A percentile compares a stretch with the other conserved stretches of the same genome.
Conservation (phyloP, 2,113 vertebrate genomes). For the Craseonycteris thonglongyai region DNA sequence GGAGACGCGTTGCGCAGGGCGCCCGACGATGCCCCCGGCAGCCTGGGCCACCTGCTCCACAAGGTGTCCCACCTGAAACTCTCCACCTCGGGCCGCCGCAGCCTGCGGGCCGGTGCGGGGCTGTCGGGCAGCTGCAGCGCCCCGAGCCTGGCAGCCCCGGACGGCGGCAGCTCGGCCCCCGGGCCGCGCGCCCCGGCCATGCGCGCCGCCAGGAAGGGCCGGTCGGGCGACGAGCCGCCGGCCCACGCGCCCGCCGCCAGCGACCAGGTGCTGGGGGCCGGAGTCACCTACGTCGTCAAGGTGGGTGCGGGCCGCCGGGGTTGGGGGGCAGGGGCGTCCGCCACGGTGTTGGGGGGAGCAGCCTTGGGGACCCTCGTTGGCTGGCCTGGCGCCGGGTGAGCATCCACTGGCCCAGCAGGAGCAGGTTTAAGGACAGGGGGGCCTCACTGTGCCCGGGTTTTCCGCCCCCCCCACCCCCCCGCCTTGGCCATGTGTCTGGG, state of each 20-base stretch:
- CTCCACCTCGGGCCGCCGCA: constrained; percentile 93
- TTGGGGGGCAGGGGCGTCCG: constrained; percentile 16
- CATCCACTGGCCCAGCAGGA: neutral
- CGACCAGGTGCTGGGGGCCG: constrained; percentile 96
- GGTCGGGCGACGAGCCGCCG: constrained; percentile 40
- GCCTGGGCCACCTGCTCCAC: constrained; percentile 96
- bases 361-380: constrained; percentile 22
- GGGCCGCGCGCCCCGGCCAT: constrained; percentile 72
- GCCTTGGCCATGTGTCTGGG: neutral
- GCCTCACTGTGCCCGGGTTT: neutral
- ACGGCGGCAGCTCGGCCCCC: constrained; percentile 76
- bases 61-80: constrained; percentile 99
- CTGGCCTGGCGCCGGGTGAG: neutral
- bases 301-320: constrained; percentile 82
- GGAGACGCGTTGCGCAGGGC: constrained; percentile 85
- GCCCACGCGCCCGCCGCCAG: constrained; percentile 90
- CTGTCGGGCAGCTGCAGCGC: constrained; percentile 89
- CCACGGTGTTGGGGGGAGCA: constrained; percentile 38
- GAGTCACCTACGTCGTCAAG: constrained; percentile 97
- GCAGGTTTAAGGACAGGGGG: neutral
- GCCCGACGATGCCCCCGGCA: constrained; percentile 93
- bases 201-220: constrained; percentile 51
- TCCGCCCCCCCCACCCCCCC: neutral
- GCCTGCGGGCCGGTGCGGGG: constrained; percentile 93
- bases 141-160: constrained; percentile 83